These are phyloP conservation scores for Drosophila mettleri DNA, from an alignment of 2,888 invertebrate species.

Conservation along the genomic window DNA sequence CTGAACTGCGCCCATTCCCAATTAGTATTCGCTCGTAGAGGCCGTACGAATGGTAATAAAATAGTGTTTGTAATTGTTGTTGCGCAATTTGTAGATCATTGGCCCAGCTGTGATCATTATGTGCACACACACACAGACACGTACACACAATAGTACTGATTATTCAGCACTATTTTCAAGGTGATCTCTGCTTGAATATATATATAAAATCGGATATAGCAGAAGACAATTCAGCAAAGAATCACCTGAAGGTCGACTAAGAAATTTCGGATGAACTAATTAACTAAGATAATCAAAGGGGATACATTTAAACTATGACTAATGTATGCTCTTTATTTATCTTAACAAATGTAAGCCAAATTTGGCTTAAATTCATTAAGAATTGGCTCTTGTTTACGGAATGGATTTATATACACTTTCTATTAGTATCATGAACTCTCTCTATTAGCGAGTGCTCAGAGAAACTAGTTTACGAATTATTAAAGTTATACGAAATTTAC, in stretches of 20 bases:
- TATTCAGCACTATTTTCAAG: slow-evolving; percentile 55
- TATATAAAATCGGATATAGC: slow-evolving; percentile 34
- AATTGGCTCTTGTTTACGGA: background rate
- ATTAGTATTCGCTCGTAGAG: slow-evolving; percentile 39
- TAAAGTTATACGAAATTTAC: background rate
- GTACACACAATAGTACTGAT: slow-evolving; percentile 29
- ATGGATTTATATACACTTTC: no score
- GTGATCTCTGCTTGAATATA: slow-evolving; percentile 41
- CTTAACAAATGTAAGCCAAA: background rate
- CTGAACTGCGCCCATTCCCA: slow-evolving; percentile 53
- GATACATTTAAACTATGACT: background rate
- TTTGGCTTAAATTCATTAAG: background rate
- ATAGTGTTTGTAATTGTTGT: slow-evolving; percentile 64
- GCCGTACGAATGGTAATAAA: slow-evolving; percentile 50
- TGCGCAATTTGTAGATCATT: slow-evolving; percentile 71
- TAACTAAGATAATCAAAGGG: background rate
- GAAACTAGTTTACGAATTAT: background rate
- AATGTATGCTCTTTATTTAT: background rate
- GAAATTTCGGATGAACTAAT: slow-evolving; percentile 3
- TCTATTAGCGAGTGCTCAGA: background rate
- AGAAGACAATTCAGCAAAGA: slow-evolving; percentile 20
- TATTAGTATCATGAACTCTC: background rate
- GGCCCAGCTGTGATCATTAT: slow-evolving; percentile 51
- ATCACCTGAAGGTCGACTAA: slow-evolving; percentile 31
- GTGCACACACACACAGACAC: slow-evolving; percentile 1